A percentile compares a stretch with the other conserved stretches of the same genome.
Evolutionary conservation across 2,888 invertebrate species (phyloP).

Genomic region (Aproaerema taeniolella): DNA sequence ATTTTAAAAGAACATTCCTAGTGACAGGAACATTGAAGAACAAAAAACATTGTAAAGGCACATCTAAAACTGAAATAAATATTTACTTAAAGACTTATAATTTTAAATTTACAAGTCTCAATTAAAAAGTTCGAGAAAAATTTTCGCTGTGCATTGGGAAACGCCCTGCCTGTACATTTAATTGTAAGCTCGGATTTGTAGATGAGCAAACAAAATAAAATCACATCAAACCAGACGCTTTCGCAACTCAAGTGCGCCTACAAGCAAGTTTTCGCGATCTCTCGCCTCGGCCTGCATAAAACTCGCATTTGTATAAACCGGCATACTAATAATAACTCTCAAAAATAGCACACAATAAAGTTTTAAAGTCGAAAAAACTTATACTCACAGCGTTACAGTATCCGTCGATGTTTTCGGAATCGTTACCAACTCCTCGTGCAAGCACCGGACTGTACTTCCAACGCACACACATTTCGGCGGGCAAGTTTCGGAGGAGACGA

Average conservation of each 20-base stretch:
- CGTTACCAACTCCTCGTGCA: slow-evolving; percentile 44
- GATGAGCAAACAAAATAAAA: not conserved
- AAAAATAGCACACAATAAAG: slow-evolving; percentile 21
- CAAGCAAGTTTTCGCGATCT: slow-evolving; percentile 30
- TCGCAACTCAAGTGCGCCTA: slow-evolving; percentile 40
- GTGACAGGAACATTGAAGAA: too few relatives aligned
- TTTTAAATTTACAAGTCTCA: too few relatives aligned
- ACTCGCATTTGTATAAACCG: slow-evolving; percentile 31
- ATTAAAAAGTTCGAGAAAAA: too few relatives aligned
- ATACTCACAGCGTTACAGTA: slow-evolving; percentile 59
- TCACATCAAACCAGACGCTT: slow-evolving; percentile 28
- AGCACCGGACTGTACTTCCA: slow-evolving; percentile 46
- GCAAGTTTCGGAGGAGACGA: slow-evolving; percentile 34
- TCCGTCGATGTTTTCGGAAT: slow-evolving; percentile 46
- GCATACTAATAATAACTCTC: slow-evolving; percentile 23
- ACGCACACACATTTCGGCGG: slow-evolving; percentile 52
- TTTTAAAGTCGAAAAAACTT: too few relatives aligned
- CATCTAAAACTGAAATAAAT: too few relatives aligned
- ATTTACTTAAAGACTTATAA: too few relatives aligned
- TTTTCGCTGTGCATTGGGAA: too few relatives aligned
- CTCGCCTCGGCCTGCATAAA: slow-evolving; percentile 23
- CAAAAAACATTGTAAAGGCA: too few relatives aligned
- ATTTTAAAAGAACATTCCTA: too few relatives aligned
- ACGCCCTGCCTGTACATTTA: too few relatives aligned
- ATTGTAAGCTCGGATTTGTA: too few relatives aligned